A percentile compares a stretch with the other conserved stretches of the same genome.
Evolutionary conservation across 1,140 invertebrate genomes (phyloP).

Genomic region (Hyphantria cunea): DNA sequence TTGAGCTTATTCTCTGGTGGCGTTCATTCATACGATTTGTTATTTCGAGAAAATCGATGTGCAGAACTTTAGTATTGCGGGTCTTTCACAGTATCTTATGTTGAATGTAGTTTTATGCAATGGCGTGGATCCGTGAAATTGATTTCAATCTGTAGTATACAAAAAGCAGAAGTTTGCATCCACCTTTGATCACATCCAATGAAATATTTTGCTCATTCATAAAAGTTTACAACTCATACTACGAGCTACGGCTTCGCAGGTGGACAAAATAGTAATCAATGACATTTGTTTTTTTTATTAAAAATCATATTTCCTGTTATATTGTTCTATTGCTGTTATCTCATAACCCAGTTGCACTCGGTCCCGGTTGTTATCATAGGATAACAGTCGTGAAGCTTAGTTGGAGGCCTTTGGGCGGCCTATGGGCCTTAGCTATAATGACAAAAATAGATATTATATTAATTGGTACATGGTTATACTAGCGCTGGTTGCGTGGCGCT

Average conservation of each 20-base stretch:
- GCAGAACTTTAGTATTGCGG: slow-evolving; percentile 43
- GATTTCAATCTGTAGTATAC: slow-evolving; percentile 50
- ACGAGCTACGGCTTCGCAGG: slow-evolving; percentile 47
- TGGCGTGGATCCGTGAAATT: slow-evolving; percentile 70
- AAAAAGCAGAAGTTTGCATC: slow-evolving; percentile 57
- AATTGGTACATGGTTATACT: no score
- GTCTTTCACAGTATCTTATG: slow-evolving; percentile 48
- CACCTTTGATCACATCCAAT: slow-evolving; percentile 49
- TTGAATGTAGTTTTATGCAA: slow-evolving; percentile 71
- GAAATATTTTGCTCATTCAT: slow-evolving; percentile 33
- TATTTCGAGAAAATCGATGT: slow-evolving; percentile 51
- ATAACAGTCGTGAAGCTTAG: no score
- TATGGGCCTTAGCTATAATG: no score
- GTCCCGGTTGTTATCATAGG: no score
- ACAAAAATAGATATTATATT: no score
- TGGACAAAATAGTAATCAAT: slow-evolving; percentile 39
- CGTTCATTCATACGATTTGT: slow-evolving; percentile 65
- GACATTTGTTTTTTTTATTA: slow-evolving; percentile 7
- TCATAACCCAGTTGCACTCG: no score
- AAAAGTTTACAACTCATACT: slow-evolving; percentile 60
- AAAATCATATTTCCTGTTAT: slow-evolving; percentile 2
- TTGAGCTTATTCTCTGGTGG: slow-evolving; percentile 61
- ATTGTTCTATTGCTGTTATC: no score
- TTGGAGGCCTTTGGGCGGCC: no score
- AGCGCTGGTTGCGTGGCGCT: no score